A percentile compares a stretch with the other conserved stretches of the same genome.
phyloP scores from a whole-genome alignment of 2,113 vertebrate species.

The Plestiodon gilberti region DNA sequence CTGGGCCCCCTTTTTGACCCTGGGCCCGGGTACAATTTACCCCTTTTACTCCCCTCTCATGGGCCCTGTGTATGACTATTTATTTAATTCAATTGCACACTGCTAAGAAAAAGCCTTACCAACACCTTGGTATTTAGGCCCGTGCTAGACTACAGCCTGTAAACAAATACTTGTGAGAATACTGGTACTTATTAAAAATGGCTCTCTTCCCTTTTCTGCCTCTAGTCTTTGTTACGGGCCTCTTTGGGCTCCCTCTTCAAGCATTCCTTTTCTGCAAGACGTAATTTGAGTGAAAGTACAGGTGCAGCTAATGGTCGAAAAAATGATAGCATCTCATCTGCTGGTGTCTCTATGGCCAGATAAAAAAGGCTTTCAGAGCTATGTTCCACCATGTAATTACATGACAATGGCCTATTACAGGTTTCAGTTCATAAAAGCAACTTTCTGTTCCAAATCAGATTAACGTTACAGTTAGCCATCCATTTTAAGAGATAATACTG shows the following conservation, averaged over 20 bases:
- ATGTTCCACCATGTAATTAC: slow-evolving; percentile 44
- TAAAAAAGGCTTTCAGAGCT: slow-evolving; percentile 28
- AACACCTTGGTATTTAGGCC: no score
- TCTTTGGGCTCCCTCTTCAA: background rate
- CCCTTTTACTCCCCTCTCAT: no score
- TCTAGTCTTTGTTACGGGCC: background rate
- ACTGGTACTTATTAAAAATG: background rate
- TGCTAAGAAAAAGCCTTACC: no score
- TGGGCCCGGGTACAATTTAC: no score
- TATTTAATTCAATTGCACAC: no score
- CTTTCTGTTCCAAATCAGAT: slow-evolving; percentile 61
- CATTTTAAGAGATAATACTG: slow-evolving; percentile 63
- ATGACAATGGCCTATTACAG: slow-evolving; percentile 50
- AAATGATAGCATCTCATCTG: slow-evolving; percentile 57
- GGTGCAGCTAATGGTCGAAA: slow-evolving; percentile 42
- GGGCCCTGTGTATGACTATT: no score
- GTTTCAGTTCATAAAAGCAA: slow-evolving; percentile 41
- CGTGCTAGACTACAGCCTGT: background rate
- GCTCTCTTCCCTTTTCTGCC: background rate
- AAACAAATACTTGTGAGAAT: background rate
- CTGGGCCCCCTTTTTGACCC: no score
- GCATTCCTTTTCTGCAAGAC: slow-evolving; percentile 19
- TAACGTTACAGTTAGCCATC: slow-evolving; percentile 55
- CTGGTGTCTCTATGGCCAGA: slow-evolving; percentile 34
- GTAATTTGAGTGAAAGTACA: slow-evolving; percentile 50